phyloP scores from a whole-genome alignment of 2,797 vertebrate genomes.

The Darevskia nairensis region DNA sequence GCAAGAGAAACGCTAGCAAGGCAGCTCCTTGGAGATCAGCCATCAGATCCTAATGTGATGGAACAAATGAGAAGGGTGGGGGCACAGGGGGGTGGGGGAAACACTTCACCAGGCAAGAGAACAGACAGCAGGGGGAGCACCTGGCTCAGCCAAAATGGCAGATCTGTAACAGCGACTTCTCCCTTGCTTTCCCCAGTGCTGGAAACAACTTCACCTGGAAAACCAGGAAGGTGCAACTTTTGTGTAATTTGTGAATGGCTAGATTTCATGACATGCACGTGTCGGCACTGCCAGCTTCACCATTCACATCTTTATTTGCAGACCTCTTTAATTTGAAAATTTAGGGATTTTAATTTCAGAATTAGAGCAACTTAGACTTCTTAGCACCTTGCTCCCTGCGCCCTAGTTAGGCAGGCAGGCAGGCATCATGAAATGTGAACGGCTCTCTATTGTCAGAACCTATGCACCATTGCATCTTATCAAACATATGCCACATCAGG shows the following conservation, averaged over 20 bases:
- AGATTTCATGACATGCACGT: not conserved
- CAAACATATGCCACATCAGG: not conserved
- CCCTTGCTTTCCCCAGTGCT: not conserved
- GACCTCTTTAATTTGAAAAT: not conserved
- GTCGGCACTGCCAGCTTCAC: not conserved
- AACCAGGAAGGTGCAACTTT: not conserved
- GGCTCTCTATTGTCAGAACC: not conserved
- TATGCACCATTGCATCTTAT: not conserved
- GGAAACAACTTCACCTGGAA: not conserved
- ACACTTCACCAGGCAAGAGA: slow-evolving; percentile 15
- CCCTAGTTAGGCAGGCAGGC: not conserved
- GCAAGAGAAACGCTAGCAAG: slow-evolving; percentile 33
- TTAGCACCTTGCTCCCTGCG: not conserved
- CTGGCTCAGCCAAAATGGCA: not conserved
- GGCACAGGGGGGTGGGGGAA: not conserved
- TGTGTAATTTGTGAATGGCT: not conserved
- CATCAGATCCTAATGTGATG: slow-evolving; percentile 62
- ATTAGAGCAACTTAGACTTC: not conserved
- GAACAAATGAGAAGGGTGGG: slow-evolving; percentile 39
- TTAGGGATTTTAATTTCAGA: not conserved
- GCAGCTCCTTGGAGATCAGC: not conserved
- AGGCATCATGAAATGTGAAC: not conserved
- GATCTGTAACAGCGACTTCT: not conserved
- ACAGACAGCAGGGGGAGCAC: not conserved
- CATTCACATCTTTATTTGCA: not conserved